phyloP scores from a whole-genome alignment of 2,888 invertebrate species.

The Notodonta ziczac region DNA sequence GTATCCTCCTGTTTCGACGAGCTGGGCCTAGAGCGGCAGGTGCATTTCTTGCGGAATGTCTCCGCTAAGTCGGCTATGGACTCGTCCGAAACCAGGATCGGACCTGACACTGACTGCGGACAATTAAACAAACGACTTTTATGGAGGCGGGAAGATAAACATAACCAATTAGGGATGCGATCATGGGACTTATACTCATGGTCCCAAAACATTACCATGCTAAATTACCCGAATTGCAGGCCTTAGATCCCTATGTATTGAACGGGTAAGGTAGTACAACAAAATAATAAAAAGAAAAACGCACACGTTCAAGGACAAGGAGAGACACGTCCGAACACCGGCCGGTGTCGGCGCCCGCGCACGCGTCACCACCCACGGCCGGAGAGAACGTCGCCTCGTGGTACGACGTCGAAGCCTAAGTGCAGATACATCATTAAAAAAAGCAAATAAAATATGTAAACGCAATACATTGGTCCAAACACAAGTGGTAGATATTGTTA shows the following conservation, averaged over 20 bases:
- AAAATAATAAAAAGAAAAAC: conserved; percentile 24
- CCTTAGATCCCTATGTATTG: too few species aligned
- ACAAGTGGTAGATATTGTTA: conserved; percentile 20
- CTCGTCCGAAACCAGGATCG: conserved; percentile 29
- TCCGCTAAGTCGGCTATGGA: conserved; percentile 20
- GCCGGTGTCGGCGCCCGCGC: conserved; percentile 9
- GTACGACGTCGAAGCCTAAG: conserved; percentile 11
- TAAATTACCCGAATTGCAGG: too few species aligned
- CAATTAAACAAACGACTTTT: background rate
- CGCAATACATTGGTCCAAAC: conserved; percentile 57
- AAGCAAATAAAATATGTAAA: conserved; percentile 8
- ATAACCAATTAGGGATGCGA: too few species aligned
- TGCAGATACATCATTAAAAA: background rate
- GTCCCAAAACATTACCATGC: too few species aligned
- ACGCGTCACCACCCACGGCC: conserved; percentile 25
- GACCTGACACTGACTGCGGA: conserved; percentile 28
- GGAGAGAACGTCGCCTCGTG: conserved; percentile 43
- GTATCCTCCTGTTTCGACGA: background rate
- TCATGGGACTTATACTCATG: too few species aligned
- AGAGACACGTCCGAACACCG: conserved; percentile 43
- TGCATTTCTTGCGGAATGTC: conserved; percentile 12
- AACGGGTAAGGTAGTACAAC: conserved; percentile 7
- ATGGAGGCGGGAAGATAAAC: too few species aligned
- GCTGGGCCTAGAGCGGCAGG: conserved; percentile 3
- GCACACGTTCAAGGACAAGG: conserved; percentile 50